Percentiles rank a stretch among this genome's conserved stretches.
These are phyloP conservation scores for Ectemnius lituratus DNA, from an alignment of 2,888 invertebrate genomes.

Conservation along the genomic window DNA sequence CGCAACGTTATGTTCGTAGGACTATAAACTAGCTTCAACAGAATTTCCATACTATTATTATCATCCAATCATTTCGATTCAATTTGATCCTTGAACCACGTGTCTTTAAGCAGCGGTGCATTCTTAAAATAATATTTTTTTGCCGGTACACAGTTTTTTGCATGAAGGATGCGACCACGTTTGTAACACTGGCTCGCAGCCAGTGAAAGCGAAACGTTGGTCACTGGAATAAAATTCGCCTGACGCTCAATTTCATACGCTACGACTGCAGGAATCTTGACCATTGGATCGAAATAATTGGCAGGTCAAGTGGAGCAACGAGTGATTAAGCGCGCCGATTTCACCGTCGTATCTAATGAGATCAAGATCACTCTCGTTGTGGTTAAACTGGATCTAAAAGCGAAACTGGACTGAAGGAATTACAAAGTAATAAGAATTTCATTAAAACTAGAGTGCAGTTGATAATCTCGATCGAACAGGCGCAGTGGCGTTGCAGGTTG, in stretches of 20 bases:
- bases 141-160: conserved; percentile 11
- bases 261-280: conserved; percentile 2
- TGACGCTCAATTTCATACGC: no score
- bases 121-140: conserved; percentile 1
- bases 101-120: not conserved
- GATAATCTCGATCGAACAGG: not conserved
- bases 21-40: no score
- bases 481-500: not conserved
- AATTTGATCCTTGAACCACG: no score
- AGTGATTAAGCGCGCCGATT: conserved; percentile 5
- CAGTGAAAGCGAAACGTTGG: conserved; percentile 35
- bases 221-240: not conserved
- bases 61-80: no score
- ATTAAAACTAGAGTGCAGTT: no score
- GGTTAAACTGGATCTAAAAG: no score
- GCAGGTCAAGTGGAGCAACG: conserved; percentile 21
- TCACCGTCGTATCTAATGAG: no score
- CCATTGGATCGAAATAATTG: conserved; percentile 9
- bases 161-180: not conserved
- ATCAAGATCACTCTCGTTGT: no score
- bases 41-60: no score
- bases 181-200: conserved; percentile 30
- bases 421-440: no score
- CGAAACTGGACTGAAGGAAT: no score
- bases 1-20: no score